Evolutionary conservation across 2,797 vertebrate genomes (phyloP).

Genomic region (Enteromius trimaculatus): DNA sequence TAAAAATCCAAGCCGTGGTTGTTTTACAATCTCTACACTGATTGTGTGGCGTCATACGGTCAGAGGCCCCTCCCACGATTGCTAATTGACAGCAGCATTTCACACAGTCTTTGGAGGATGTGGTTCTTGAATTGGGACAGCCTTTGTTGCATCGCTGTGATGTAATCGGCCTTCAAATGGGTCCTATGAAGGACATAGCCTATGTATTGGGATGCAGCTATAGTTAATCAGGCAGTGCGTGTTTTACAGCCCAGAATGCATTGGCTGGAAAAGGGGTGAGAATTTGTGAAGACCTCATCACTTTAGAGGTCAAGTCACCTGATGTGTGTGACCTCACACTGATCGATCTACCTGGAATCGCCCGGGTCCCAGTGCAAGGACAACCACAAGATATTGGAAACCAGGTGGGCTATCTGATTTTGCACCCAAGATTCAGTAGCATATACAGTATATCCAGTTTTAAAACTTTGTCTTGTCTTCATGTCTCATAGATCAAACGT

Average conservation of each 20-base stretch:
- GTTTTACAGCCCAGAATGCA: constrained; percentile 12
- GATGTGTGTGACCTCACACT: constrained; percentile 34
- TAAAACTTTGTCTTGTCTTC: background rate
- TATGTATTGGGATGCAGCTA: too few relatives aligned
- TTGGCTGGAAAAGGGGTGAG: constrained; percentile 50
- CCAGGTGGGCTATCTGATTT: constrained; percentile 64
- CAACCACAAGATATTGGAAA: constrained; percentile 76
- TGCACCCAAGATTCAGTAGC: background rate
- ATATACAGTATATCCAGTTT: background rate
- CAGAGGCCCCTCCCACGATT: too few relatives aligned
- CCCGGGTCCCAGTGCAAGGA: constrained; percentile 73
- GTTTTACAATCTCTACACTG: too few relatives aligned
- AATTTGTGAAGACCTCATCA: constrained; percentile 70
- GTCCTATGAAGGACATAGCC: too few relatives aligned
- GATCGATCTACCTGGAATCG: constrained; percentile 76
- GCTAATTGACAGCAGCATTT: too few relatives aligned
- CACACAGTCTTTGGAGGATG: too few relatives aligned
- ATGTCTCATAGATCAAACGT: constrained; percentile 69
- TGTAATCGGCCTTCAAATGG: too few relatives aligned
- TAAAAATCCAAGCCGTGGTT: too few relatives aligned
- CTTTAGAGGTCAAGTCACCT: constrained; percentile 21
- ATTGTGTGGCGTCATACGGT: too few relatives aligned
- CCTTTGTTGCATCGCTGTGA: too few relatives aligned
- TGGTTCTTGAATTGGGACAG: too few relatives aligned
- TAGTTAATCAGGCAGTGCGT: background rate